These are phyloP conservation scores for Melospiza melodia DNA, from an alignment of 2,113 vertebrate species.

Conservation along the genomic window DNA sequence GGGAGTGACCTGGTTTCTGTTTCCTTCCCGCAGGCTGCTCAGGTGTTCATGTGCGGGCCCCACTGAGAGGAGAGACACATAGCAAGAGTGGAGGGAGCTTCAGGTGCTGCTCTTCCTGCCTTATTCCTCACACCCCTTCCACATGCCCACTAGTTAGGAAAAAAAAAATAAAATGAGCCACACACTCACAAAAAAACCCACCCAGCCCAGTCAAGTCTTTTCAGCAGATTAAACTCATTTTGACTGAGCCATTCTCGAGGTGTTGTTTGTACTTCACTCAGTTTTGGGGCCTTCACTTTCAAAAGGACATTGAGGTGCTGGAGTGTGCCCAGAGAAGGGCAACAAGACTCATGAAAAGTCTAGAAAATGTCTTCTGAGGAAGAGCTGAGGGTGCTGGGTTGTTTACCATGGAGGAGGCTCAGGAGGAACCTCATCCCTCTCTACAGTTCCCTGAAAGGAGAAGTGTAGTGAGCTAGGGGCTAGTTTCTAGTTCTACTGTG, in stretches of 20 bases:
- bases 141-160: background rate
- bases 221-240: background rate
- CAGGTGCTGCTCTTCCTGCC: background rate
- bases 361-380: background rate
- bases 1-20: background rate
- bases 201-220: background rate
- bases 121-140: background rate
- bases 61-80: rapidly evolving
- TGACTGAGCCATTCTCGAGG: background rate
- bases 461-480: background rate
- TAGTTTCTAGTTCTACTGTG: rapidly evolving
- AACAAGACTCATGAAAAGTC: background rate
- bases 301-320: background rate
- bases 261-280: background rate
- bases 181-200: too few species aligned
- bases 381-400: background rate
- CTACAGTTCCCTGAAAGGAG: background rate
- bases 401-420: background rate
- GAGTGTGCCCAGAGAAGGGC: background rate
- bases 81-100: background rate
- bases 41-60: background rate
- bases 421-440: too few species aligned
- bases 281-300: background rate
- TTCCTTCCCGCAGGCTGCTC: rapidly evolving
- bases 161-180: background rate